Conservation (phyloP, 2,113 vertebrate genomes). For the Siniperca chuatsi region DNA sequence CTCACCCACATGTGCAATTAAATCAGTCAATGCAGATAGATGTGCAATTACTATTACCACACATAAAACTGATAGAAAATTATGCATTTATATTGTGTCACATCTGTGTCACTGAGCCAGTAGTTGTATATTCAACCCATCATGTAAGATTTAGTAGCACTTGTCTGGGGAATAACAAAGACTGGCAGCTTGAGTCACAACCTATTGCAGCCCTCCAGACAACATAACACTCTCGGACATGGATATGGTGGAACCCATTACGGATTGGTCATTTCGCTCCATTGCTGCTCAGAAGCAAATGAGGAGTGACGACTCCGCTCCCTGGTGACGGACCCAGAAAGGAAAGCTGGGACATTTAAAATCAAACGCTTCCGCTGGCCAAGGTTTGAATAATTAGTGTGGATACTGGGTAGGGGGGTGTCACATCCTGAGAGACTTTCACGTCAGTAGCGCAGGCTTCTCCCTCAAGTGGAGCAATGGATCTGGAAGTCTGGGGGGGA, state of each 20-base stretch:
- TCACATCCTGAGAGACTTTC: slow-evolving; percentile 26
- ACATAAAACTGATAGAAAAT: slow-evolving; percentile 10
- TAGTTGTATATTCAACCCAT: slow-evolving; percentile 26
- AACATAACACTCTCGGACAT: slow-evolving; percentile 57
- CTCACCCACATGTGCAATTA: slow-evolving; percentile 15
- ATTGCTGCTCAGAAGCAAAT: slow-evolving; percentile 54
- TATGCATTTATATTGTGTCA: slow-evolving; percentile 15
- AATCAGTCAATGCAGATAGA: slow-evolving; percentile 9
- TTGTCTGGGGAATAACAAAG: slow-evolving; percentile 51
- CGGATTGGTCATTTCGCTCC: slow-evolving; percentile 50
- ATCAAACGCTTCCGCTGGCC: slow-evolving; percentile 34
- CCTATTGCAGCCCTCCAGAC: slow-evolving; percentile 42
- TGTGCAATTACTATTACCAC: slow-evolving; percentile 14
- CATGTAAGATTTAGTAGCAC: slow-evolving; percentile 39
- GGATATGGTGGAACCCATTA: slow-evolving; percentile 50
- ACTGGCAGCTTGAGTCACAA: slow-evolving; percentile 60
- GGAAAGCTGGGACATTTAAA: slow-evolving; percentile 35
- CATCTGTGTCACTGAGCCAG: slow-evolving; percentile 12
- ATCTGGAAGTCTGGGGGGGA: slow-evolving; percentile 20
- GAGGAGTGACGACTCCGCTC: slow-evolving; percentile 54
- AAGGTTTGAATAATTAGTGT: slow-evolving; percentile 13
- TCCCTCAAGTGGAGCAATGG: slow-evolving; percentile 6
- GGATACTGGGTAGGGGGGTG: background rate
- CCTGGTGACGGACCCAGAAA: slow-evolving; percentile 29
- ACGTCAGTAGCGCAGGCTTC: background rate